Base-by-base conservation (phyloP, 2,797 vertebrate genomes). In the Natrix natrix region DNA sequence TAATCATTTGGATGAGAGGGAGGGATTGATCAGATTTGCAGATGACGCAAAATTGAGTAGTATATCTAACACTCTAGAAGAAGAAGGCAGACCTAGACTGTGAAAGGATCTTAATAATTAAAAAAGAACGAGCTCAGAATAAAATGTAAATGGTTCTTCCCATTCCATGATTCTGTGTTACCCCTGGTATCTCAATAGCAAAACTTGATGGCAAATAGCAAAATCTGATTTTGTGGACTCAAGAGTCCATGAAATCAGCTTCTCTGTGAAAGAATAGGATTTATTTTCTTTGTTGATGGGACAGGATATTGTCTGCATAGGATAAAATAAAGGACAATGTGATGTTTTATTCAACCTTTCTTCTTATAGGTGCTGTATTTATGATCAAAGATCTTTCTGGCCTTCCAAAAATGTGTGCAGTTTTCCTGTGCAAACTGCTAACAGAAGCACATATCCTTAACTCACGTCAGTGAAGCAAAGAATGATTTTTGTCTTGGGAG, bases 381-480 rank as follows among this genome's bases (percentile, higher is more conserved):
- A 88, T 59, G 63, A 88, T 89, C 66, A 22, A 0, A 0, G 20
- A 22, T 48, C 54, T 52, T 87, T 28, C 54, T 17, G 2, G 61
- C 88, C 91, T 92, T 93, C 94, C 87, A 43, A 28, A 37, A 93
- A 54, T 69, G 89, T 92, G 83, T 69, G 10, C 60, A 74, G 3
- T 93, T 87, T 52, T 54, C 74, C 52, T 90, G 43, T 37, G 92
- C 92, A 96, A 94, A 55, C 90, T 89, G 90, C 90, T 92, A 90
- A 86, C 57, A 94, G 94, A 89, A 91, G 83, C n/a, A 90, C 0
- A 0, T 8, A 0, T 7, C 66, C 60, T 88, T 95, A 93, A 94
- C 0, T 63, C 0, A 95, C 52, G 86, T 74, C 94, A 95, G 94
- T 94, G 66, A 90, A 90, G 94, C 22, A n/a, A 94, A 14, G 37